Evolutionary conservation across 2,888 invertebrate genomes (phyloP), one percentile per base, ranked within the genome.

Genomic region (Zaprionus lineosus): DNA sequence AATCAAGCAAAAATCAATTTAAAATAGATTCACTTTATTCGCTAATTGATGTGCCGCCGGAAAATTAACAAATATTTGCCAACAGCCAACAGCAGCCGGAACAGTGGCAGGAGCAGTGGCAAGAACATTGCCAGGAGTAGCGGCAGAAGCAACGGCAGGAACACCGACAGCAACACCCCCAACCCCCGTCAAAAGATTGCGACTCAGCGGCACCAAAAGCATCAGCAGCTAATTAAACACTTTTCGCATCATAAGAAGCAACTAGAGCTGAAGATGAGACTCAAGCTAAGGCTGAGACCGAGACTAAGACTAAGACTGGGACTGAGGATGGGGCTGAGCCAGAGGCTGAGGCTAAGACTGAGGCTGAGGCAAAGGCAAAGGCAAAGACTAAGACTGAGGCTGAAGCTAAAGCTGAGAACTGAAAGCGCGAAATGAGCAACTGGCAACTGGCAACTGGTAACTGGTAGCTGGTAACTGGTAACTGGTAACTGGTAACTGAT

Each of bases 1-100:
- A 81, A 84, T 81, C 84, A 84, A 71, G 72, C 84, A 62, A 72
- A 84, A 81, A 81, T 81, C 84, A 84, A 81, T 81, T 81, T 84
- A 72, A 82, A 81, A 81, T 81, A 69, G 82, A 81, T 81, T 84
- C 82, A 66, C 67, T 74, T 60, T 56, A 50, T 47, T 11, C 81
- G 74, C 82, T 81, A 81, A 81, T 81, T 81, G 78, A 82, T 74
- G 71, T 58, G 64, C 70, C 52, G 64, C 39, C 33, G 64, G 68
- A 53, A 64, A 66, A 74, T 72, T 60, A 84, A 68, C 84, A 82
- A 81, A 84, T 81, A 84, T 84, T 81, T 84, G 65, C 69, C 53
- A 84, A 74, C 62, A 57, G 69, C 37, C 16, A 64, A 53, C 40
- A 50, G 39, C 34, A 15, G n/a, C n/a, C n/a, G n/a, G n/a, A 53